These are phyloP conservation scores for Aurelia coerulea DNA, from an alignment of 30 jellyfish, hydroid and myxozoan genomes.

Conservation along the genomic window DNA sequence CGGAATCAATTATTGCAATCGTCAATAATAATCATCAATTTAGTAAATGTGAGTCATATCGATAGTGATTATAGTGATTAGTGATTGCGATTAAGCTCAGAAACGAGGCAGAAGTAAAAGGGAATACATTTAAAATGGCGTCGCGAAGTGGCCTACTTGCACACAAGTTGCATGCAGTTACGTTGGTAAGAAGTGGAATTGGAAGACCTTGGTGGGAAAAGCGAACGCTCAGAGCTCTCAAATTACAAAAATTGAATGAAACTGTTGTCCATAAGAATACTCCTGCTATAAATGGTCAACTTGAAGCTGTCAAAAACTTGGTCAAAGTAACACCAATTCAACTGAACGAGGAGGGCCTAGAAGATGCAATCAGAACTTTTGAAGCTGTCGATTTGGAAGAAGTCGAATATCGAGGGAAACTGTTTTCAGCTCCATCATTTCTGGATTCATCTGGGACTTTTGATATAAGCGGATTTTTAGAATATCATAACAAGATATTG, in stretches of 20 bases:
- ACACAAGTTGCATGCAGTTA: constrained; percentile 88
- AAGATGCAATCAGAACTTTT: constrained; percentile 21
- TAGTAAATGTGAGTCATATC: too few relatives aligned
- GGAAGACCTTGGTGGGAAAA: constrained; percentile 99
- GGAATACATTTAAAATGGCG: constrained; percentile 73
- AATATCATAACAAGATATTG: constrained; percentile 37
- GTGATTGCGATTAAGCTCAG: too few relatives aligned
- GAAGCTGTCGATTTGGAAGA: constrained; percentile 51
- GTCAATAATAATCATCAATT: too few relatives aligned
- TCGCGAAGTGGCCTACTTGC: constrained; percentile 58
- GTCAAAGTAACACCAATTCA: constrained; percentile 75
- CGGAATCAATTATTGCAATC: too few relatives aligned
- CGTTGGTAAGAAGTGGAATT: constrained; percentile 90
- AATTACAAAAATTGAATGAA: constrained; percentile 55
- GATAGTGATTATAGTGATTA: too few relatives aligned
- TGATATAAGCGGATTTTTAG: constrained; percentile 41
- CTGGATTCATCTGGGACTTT: constrained; percentile 54
- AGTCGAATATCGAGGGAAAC: constrained; percentile 3
- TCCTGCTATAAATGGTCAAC: constrained; percentile 75
- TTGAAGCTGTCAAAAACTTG: constrained; percentile 63
- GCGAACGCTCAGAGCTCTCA: constrained; percentile 77
- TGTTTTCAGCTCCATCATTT: constrained; percentile 19
- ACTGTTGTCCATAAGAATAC: constrained; percentile 84
- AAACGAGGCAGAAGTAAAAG: constrained; percentile 12
- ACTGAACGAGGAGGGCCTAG: constrained; percentile 39